These are phyloP conservation scores for Drosophila algonquin DNA, from an alignment of 2,888 invertebrate species.

Conservation along the genomic window DNA sequence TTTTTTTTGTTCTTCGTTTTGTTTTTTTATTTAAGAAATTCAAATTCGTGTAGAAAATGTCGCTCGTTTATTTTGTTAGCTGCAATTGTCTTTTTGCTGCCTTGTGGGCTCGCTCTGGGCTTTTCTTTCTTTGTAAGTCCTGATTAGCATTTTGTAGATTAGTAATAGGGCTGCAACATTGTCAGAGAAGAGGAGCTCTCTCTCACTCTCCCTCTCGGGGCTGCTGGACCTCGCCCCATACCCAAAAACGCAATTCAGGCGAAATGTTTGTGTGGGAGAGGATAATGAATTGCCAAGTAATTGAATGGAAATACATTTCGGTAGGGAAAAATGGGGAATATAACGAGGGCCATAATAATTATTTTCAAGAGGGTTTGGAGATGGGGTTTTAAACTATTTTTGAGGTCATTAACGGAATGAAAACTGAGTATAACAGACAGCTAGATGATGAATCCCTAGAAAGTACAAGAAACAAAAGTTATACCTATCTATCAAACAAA, in stretches of 20 bases:
- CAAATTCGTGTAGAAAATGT: constrained; percentile 68
- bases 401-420: no score
- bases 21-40: constrained; percentile 35
- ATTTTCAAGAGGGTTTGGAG: not conserved
- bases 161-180: constrained; percentile 38
- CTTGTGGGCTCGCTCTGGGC: constrained; percentile 4
- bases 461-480: no score
- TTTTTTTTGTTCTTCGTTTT: constrained; percentile 6
- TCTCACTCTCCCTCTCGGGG: not conserved
- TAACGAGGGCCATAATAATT: not conserved
- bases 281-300: constrained; percentile 3
- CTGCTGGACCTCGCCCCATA: constrained; percentile 5
- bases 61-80: constrained; percentile 52
- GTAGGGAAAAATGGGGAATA: not conserved
- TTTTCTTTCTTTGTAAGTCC: constrained; percentile 31
- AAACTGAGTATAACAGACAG: no score
- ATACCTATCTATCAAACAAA: no score
- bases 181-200: constrained; percentile 3
- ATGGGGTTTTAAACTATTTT: no score
- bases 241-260: not conserved
- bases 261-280: not conserved
- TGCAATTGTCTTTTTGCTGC: constrained; percentile 36
- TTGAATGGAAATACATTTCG: not conserved
- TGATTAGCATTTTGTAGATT: constrained; percentile 54
- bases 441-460: no score